phyloP scores from a whole-genome alignment of 2,888 invertebrate species.

The Mesopsocus fuscifrons region DNA sequence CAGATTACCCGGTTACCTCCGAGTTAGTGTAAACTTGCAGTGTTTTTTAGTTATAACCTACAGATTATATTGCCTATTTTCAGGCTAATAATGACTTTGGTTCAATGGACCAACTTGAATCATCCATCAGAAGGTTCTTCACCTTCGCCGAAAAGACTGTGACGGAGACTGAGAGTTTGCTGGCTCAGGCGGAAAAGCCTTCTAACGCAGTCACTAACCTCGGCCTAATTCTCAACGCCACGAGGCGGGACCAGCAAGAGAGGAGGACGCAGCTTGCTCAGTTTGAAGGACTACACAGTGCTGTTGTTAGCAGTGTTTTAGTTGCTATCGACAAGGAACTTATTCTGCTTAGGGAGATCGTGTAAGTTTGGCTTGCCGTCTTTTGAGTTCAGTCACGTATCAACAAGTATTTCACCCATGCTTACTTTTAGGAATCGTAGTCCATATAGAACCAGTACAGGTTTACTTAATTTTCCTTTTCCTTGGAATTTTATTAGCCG shows the following conservation, averaged over 20 bases:
- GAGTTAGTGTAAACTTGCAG: no score
- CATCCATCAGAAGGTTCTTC: background rate
- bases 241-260: background rate
- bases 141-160: background rate
- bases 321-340: background rate
- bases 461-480: no score
- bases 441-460: no score
- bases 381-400: background rate
- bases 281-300: background rate
- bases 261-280: background rate
- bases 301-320: background rate
- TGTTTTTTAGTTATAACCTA: no score
- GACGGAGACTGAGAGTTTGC: background rate
- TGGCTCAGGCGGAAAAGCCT: background rate
- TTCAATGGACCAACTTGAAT: background rate
- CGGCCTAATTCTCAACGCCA: background rate
- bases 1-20: no score
- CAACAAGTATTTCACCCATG: background rate
- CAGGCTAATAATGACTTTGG: no score
- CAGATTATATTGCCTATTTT: no score
- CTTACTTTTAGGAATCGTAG: no score
- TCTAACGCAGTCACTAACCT: background rate
- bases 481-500: no score
- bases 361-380: background rate
- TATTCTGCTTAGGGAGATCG: background rate